Conservation (phyloP, 1,140 invertebrate species). For the Bilobella aurantiaca region DNA sequence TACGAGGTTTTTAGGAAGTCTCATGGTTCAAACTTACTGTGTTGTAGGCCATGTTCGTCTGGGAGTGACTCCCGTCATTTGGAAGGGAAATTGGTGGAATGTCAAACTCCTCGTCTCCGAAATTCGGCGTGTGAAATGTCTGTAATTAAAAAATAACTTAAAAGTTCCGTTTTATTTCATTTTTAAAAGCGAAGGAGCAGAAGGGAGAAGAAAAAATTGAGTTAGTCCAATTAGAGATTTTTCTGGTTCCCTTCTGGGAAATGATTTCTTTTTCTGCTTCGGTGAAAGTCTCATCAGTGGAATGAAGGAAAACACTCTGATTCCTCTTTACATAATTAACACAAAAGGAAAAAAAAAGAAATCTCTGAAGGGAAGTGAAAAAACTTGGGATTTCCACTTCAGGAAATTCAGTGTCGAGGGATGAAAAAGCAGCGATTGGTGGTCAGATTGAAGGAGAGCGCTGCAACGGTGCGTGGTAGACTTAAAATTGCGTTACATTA, state of each 20-base stretch:
- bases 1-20: too few relatives aligned
- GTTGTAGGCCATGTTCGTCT: neutral
- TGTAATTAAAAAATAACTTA: slow-evolving; percentile 37
- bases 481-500: slow-evolving; percentile 41
- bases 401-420: too few relatives aligned
- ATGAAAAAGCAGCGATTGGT: too few relatives aligned
- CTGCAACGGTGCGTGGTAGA: neutral
- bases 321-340: slow-evolving; percentile 1
- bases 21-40: neutral
- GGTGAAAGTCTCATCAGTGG: neutral
- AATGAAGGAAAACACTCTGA: neutral
- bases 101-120: slow-evolving; percentile 69
- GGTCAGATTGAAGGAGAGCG: neutral
- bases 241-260: neutral
- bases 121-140: slow-evolving; percentile 83
- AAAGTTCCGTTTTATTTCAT: too few relatives aligned
- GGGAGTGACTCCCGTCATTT: slow-evolving; percentile 7
- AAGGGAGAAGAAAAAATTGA: neutral
- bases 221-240: slow-evolving; percentile 2
- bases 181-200: too few relatives aligned
- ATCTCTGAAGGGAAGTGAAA: neutral
- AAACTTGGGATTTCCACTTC: too few relatives aligned
- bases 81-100: slow-evolving; percentile 27
- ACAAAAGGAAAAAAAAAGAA: neutral
- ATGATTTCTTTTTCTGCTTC: slow-evolving; percentile 1